Percentiles rank a stretch among this genome's conserved stretches.
phyloP scores from a whole-genome alignment of 2,113 vertebrate genomes.

The Pteruthius melanotis region DNA sequence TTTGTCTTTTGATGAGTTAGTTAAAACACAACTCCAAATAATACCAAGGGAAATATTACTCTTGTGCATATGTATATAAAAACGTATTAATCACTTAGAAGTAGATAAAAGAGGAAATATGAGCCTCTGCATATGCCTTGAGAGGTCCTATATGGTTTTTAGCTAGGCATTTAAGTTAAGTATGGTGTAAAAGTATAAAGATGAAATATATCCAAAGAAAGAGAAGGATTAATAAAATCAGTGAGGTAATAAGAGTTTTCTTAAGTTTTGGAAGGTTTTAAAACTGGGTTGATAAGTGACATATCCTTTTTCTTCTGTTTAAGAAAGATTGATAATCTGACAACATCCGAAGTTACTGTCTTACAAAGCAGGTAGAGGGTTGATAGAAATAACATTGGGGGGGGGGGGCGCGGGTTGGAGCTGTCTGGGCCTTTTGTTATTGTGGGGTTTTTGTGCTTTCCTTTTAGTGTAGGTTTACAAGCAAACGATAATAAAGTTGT shows the following conservation, averaged over 20 bases:
- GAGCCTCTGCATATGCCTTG: neutral
- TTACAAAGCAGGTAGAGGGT: neutral
- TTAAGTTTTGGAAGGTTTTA: neutral
- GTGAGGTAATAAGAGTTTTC: neutral
- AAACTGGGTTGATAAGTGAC: neutral
- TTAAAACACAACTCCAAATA: neutral
- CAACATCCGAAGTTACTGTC: neutral
- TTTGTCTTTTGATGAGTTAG: neutral
- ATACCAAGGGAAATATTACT: neutral
- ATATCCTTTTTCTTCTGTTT: neutral
- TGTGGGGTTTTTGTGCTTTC: neutral
- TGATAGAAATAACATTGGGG: neutral
- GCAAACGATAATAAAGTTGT: neutral
- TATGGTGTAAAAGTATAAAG: neutral
- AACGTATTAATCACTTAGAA: neutral
- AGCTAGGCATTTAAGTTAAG: neutral
- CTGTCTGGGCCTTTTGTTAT: neutral
- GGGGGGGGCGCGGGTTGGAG: too few species aligned
- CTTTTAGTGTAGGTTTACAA: neutral
- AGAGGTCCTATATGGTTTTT: neutral
- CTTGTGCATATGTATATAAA: neutral
- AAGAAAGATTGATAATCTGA: neutral
- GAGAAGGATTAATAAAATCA: neutral
- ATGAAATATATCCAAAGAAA: neutral
- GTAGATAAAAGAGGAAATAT: neutral